Evolutionary conservation across 2,888 invertebrate genomes (phyloP).

Genomic region (Drosophila macrospina): DNA sequence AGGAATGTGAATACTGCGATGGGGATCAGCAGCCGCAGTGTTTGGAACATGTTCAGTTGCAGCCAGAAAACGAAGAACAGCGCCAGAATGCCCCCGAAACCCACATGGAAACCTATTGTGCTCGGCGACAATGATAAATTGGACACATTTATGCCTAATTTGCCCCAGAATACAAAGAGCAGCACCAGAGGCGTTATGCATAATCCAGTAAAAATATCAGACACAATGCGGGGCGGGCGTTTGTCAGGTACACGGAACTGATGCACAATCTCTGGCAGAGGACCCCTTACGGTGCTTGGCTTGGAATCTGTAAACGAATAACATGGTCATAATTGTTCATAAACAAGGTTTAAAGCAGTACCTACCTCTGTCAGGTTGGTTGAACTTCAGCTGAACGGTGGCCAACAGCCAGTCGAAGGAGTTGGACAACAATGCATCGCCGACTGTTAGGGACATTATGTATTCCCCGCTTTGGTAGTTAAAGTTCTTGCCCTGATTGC

Average conservation of each 20-base stretch:
- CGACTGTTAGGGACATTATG: constrained; percentile 93
- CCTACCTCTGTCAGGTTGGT: constrained; percentile 85
- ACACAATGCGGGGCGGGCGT: constrained; percentile 94
- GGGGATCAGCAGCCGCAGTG: constrained; percentile 94
- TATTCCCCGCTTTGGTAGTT: constrained; percentile 91
- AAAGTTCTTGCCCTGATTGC: constrained; percentile 92
- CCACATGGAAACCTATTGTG: constrained; percentile 95
- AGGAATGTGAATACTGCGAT: constrained; percentile 96
- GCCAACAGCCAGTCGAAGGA: constrained; percentile 95
- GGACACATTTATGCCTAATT: constrained; percentile 93
- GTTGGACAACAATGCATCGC: constrained; percentile 95
- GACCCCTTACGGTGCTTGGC: constrained; percentile 83
- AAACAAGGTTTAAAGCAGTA: neutral
- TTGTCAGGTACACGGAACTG: constrained; percentile 96
- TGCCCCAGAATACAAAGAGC: constrained; percentile 93
- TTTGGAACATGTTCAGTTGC: constrained; percentile 97
- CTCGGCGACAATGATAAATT: constrained; percentile 92
- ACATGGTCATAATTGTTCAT: neutral
- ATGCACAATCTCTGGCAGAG: constrained; percentile 90
- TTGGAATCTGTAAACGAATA: constrained; percentile 61
- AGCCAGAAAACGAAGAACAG: constrained; percentile 97
- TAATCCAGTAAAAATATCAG: constrained; percentile 95
- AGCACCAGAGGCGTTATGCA: constrained; percentile 93
- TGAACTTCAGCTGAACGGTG: constrained; percentile 91
- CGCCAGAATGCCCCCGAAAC: constrained; percentile 94